A percentile compares a stretch with the other conserved stretches of the same genome.
phyloP scores from a whole-genome alignment of 2,113 vertebrate species.

The Hepsetus odoe region DNA sequence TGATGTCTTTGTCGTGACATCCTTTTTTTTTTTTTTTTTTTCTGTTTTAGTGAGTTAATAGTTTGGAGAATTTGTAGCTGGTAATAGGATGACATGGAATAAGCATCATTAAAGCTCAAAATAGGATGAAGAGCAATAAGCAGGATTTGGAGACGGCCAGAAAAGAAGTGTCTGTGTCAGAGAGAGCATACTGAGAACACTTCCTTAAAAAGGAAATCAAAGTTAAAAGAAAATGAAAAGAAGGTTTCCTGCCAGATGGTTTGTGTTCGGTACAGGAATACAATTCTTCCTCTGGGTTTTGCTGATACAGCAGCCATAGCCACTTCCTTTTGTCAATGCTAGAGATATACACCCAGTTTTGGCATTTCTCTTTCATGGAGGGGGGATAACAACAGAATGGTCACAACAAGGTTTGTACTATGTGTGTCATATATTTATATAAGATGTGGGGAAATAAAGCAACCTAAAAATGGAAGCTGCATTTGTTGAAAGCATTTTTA shows the following conservation, averaged over 20 bases:
- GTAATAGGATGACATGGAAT: neutral
- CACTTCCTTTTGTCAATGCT: conserved; percentile 74
- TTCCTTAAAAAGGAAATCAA: conserved; percentile 77
- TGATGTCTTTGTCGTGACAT: too few relatives aligned
- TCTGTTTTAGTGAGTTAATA: too few relatives aligned
- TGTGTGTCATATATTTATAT: conserved; percentile 14
- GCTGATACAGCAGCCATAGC: conserved; percentile 75
- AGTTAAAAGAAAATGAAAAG: conserved; percentile 73
- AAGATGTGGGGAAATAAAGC: conserved; percentile 9
- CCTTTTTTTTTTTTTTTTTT: too few relatives aligned
- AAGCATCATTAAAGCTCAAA: neutral
- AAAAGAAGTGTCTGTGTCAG: conserved; percentile 51
- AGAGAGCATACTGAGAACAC: conserved; percentile 54
- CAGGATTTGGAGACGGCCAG: conserved; percentile 52
- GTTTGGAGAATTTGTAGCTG: neutral
- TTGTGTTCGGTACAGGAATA: conserved; percentile 76
- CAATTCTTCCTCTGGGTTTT: conserved; percentile 73
- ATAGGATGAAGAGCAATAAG: conserved; percentile 69
- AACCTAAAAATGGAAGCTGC: conserved; percentile 17
- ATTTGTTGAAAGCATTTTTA: neutral
- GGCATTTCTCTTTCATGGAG: conserved; percentile 21
- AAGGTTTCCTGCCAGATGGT: conserved; percentile 82
- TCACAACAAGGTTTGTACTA: conserved; percentile 1
- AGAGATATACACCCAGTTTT: conserved; percentile 54
- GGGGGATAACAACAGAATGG: neutral